These are phyloP conservation scores for Lepus oiostolus DNA, from an alignment of 2,797 vertebrate genomes.

Conservation along the genomic window DNA sequence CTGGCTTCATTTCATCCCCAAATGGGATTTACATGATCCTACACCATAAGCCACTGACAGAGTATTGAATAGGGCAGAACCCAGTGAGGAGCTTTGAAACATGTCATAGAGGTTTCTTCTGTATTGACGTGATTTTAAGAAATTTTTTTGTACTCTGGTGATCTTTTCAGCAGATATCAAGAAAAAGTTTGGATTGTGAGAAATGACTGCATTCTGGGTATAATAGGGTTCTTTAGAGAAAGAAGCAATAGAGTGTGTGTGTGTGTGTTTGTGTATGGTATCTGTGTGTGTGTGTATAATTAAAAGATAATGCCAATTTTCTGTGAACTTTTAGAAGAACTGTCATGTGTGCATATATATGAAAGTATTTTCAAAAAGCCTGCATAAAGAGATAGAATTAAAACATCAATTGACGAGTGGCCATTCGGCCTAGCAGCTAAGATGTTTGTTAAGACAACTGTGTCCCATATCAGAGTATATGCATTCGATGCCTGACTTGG, in stretches of 20 bases:
- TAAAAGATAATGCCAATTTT: no score
- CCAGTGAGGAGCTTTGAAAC: background rate
- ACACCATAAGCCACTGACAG: constrained; percentile 29
- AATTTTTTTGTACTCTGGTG: background rate
- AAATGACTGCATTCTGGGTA: background rate
- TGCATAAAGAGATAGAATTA: no score
- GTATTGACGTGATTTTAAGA: background rate
- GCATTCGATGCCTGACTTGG: no score
- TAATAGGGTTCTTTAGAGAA: constrained; percentile 22
- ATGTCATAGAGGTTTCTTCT: background rate
- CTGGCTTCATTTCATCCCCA: constrained; percentile 50
- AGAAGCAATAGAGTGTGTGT: background rate
- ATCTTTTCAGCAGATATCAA: background rate
- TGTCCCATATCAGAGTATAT: no score
- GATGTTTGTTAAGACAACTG: no score
- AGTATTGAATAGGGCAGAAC: constrained; percentile 21
- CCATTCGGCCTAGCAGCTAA: no score
- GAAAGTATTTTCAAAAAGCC: no score
- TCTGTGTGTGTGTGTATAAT: background rate
- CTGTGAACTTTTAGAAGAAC: no score
- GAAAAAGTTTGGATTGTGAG: background rate
- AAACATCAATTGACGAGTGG: no score
- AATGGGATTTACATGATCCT: constrained; percentile 49
- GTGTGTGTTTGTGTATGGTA: background rate
- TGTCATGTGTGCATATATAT: no score